Percentiles rank a stretch among this genome's conserved stretches.
These are phyloP conservation scores for Sitophilus oryzae DNA, from an alignment of 1,140 invertebrate genomes.

Conservation along the genomic window DNA sequence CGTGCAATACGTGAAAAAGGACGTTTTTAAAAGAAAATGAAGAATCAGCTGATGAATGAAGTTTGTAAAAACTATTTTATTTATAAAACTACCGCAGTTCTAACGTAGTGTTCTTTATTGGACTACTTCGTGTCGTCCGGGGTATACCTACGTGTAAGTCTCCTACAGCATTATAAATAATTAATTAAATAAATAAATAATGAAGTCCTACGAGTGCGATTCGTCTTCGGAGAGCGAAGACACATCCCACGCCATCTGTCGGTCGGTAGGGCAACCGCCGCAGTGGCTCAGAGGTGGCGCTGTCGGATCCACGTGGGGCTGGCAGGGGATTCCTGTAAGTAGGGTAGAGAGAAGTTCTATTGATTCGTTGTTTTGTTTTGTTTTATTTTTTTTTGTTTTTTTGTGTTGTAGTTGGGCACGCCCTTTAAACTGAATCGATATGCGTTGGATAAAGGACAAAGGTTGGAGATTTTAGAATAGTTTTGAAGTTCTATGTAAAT, in stretches of 20 bases:
- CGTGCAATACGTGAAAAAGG: not conserved
- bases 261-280: slow-evolving; percentile 34
- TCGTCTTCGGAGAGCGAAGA: slow-evolving; percentile 44
- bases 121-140: too few species aligned
- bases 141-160: not conserved
- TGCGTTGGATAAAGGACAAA: too few species aligned
- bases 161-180: not conserved
- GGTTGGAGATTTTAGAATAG: too few species aligned
- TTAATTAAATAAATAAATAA: slow-evolving; percentile 28
- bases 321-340: slow-evolving; percentile 39
- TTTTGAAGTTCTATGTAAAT: too few species aligned
- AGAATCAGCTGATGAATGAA: not conserved
- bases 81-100: too few species aligned
- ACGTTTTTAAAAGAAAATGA: not conserved
- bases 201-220: slow-evolving; percentile 45
- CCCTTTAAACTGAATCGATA: slow-evolving; percentile 1
- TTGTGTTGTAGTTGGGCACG: not conserved
- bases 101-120: too few species aligned
- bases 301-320: slow-evolving; percentile 37
- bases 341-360: slow-evolving; percentile 3
- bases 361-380: not conserved
- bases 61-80: not conserved
- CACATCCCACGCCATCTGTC: slow-evolving; percentile 40
- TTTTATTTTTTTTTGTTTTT: not conserved
- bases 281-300: slow-evolving; percentile 37